Percentiles rank a stretch among this genome's conserved stretches.
phyloP scores from a whole-genome alignment of 2,797 vertebrate species.

The Erithacus rubecula region DNA sequence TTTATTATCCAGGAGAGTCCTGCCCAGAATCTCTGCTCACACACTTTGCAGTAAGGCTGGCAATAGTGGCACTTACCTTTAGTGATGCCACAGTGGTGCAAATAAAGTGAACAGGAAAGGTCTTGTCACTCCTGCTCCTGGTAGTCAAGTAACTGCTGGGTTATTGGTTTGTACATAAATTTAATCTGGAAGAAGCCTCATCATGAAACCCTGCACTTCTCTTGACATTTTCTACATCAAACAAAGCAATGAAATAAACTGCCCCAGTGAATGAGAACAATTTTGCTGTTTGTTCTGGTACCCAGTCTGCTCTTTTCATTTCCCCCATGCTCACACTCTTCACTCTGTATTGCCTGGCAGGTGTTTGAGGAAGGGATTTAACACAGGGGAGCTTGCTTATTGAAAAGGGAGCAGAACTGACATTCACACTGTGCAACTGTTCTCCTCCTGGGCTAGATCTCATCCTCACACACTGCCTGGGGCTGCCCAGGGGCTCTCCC shows the following conservation, averaged over 20 bases:
- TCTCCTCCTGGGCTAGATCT: not conserved
- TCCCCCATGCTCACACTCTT: not conserved
- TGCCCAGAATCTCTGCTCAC: not conserved
- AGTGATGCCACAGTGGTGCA: not conserved
- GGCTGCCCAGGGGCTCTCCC: not conserved
- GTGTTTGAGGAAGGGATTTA: not conserved
- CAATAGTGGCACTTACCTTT: not conserved
- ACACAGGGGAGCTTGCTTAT: not conserved
- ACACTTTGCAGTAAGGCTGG: not conserved
- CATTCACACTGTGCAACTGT: not conserved
- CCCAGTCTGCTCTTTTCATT: constrained; percentile 4
- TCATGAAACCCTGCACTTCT: not conserved
- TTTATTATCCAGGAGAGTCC: not conserved
- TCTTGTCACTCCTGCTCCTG: constrained; percentile 7
- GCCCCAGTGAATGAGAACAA: not conserved
- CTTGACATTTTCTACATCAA: constrained; percentile 1
- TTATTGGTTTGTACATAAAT: not conserved
- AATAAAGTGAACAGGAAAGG: not conserved
- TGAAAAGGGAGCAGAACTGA: not conserved
- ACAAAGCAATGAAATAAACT: not conserved
- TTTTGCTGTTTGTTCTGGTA: not conserved
- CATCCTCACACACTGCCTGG: not conserved
- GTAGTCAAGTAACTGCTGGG: not conserved
- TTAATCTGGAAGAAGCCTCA: not conserved
- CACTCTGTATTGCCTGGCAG: not conserved